Evolutionary conservation across 2,113 vertebrate genomes (phyloP).

Genomic region (Callaeas wilsoni): DNA sequence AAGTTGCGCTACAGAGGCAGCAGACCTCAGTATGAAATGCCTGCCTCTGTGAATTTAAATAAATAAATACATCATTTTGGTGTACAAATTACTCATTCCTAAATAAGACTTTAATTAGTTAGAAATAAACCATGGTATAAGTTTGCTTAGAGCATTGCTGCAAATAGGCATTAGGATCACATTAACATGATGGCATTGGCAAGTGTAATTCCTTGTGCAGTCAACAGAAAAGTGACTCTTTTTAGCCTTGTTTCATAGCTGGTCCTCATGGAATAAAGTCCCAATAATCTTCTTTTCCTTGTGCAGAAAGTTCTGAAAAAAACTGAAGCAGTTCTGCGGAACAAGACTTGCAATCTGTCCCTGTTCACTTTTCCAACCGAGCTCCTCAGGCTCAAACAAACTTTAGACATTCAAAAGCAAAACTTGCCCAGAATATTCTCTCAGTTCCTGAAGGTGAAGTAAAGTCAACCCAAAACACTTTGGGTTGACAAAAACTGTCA

Average conservation of each 20-base stretch:
- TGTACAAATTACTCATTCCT: neutral
- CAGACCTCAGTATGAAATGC: neutral
- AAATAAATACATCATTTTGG: neutral
- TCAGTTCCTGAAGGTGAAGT: neutral
- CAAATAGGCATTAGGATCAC: neutral
- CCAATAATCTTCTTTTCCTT: neutral
- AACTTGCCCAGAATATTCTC: neutral
- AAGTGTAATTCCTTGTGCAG: neutral
- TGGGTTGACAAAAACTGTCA: neutral
- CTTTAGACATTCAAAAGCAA: neutral
- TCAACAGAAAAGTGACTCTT: neutral
- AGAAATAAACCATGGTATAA: neutral
- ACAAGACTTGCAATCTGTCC: neutral
- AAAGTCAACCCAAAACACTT: neutral
- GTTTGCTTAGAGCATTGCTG: neutral
- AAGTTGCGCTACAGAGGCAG: neutral
- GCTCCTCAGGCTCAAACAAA: neutral
- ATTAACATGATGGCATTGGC: neutral
- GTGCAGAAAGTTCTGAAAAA: neutral
- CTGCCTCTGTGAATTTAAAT: neutral
- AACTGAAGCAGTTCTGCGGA: neutral
- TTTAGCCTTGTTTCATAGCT: neutral
- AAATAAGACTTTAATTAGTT: conserved; percentile 2
- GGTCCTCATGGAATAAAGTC: neutral
- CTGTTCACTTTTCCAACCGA: neutral